phyloP scores from a whole-genome alignment of 2,113 vertebrate species.

The Sterna hirundo region DNA sequence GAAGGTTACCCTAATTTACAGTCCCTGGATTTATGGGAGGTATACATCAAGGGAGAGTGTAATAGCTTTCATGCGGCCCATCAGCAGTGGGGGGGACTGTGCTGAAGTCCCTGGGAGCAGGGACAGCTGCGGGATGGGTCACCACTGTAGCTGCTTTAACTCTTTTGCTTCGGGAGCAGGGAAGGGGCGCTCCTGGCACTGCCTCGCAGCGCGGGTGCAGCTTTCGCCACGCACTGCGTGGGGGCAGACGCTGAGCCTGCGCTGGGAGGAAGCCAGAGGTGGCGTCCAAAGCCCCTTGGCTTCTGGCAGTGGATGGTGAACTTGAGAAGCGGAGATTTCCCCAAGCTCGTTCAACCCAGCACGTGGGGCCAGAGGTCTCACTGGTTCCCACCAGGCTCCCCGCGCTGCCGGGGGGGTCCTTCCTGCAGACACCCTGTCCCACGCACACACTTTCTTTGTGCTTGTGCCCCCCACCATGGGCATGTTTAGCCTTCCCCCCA shows the following conservation, averaged over 20 bases:
- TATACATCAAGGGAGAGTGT: slow-evolving; percentile 1
- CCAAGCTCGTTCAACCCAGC: background rate
- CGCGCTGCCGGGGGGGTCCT: background rate
- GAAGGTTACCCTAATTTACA: slow-evolving; percentile 56
- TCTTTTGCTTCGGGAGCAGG: background rate
- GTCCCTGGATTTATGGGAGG: slow-evolving; percentile 37
- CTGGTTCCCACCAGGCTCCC: background rate
- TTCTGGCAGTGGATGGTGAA: background rate
- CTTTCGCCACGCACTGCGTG: background rate
- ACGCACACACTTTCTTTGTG: background rate
- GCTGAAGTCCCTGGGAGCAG: background rate
- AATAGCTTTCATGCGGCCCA: background rate
- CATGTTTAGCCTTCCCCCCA: background rate
- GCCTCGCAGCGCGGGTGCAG: background rate
- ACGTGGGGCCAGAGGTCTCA: background rate
- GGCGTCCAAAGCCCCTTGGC: background rate
- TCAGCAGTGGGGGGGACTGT: background rate
- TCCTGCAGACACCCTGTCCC: background rate
- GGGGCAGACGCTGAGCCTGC: background rate
- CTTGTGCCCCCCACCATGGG: background rate
- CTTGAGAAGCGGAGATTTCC: background rate
- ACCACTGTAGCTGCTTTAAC: background rate
- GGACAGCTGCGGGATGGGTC: background rate
- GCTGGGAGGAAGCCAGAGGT: background rate
- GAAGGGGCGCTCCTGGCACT: background rate